Conservation (phyloP, 2,797 vertebrate species). For the Sciurus carolinensis region DNA sequence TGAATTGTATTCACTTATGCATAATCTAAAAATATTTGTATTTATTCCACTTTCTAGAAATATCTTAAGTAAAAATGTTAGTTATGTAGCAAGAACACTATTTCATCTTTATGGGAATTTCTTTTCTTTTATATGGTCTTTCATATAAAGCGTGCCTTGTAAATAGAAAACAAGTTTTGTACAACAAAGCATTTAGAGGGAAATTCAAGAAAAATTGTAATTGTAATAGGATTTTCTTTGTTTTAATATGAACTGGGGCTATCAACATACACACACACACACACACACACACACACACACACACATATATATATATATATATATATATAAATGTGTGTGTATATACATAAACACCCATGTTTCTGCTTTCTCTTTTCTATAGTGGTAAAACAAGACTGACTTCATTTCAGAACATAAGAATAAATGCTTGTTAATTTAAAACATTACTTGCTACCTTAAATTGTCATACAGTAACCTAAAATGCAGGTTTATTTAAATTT, state of each 20-base stretch:
- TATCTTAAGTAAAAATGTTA: constrained; percentile 73
- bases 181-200: constrained; percentile 29
- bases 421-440: constrained; percentile 26
- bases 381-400: background rate
- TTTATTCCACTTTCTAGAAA: constrained; percentile 83
- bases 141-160: background rate
- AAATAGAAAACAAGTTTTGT: constrained; percentile 35
- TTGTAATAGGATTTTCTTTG: background rate
- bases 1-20: background rate
- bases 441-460: constrained; percentile 28
- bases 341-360: background rate
- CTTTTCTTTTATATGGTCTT: constrained; percentile 18
- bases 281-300: no score
- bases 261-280: background rate
- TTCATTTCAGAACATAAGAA: constrained; percentile 45
- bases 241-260: background rate
- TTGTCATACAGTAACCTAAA: background rate
- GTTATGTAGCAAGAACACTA: background rate
- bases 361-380: background rate
- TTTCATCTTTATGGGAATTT: constrained; percentile 35
- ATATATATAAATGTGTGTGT: no score
- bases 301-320: no score
- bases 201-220: constrained; percentile 46
- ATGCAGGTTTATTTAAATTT: background rate
- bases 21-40: constrained; percentile 77